Base-by-base conservation (phyloP, 2,888 invertebrate species). In the Acronicta leporina region DNA sequence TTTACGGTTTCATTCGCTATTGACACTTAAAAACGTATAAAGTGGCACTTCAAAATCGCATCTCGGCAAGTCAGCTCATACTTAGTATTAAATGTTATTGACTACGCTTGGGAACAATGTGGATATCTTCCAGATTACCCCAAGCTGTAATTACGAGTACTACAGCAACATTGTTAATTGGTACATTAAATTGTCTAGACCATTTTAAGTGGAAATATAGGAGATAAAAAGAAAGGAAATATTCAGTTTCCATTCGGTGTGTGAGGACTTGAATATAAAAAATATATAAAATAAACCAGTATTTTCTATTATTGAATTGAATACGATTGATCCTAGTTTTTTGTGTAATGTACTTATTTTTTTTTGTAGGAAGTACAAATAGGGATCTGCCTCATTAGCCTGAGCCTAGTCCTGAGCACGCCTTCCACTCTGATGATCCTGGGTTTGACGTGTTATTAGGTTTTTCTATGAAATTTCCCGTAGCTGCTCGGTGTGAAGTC, bases 91-190 rank as follows among this genome's bases (percentile, higher is more conserved):
- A 76, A 69, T 75, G 70, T 71, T 73, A 77, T 77, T 73, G 27
- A 58, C 44, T 40, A 52, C 50, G 61, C 56, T 68, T 61, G 46
- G 40, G 63, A 74, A 75, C 74, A 76, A 74, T 68, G 73, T 75
- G 73, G 59, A 57, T 75, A 75, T 72, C 67, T 59, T 68, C 68
- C 70, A 70, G 73, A 80, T 79, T 76, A 71, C 47, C 2, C 67
- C 60, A 57, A 74, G 79, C 59, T 56, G 33, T 49, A 42, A 71
- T 67, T 64, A n/a, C n/a, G n/a, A n/a, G n/a, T n/a, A 67, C 48
- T 42, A 44, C 3, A 41, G 48, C 38, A 70, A 68, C 65, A 75
- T 64, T 50, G 42, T 42, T 33, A 58, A 65, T 48, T 48, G 44
- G 52, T 16, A 42, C 46, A 61, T 58, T 71, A 53, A 65, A 51